Evolutionary conservation across 2,888 invertebrate species (phyloP).

Genomic region (Acanthopleura granulata): DNA sequence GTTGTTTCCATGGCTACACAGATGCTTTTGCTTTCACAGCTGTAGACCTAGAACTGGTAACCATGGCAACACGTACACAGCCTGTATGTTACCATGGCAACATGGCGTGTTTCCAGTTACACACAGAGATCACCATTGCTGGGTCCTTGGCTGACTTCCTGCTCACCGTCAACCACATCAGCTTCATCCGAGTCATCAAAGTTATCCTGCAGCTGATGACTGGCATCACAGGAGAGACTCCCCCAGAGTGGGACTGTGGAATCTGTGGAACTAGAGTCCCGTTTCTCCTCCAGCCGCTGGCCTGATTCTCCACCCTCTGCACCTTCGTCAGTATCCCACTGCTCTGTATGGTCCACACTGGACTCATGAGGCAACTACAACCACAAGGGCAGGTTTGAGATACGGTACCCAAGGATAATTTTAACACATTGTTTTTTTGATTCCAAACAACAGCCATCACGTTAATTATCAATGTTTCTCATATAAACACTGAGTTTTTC

Average conservation of each 20-base stretch:
- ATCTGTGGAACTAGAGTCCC: neutral
- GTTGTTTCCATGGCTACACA: too few relatives aligned
- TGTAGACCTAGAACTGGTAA: too few relatives aligned
- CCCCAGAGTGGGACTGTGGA: neutral
- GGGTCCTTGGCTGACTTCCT: neutral
- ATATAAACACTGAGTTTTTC: too few relatives aligned
- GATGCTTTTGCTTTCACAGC: too few relatives aligned
- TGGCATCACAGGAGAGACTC: neutral
- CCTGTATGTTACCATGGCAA: too few relatives aligned
- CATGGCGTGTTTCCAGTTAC: neutral
- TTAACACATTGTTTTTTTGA: too few relatives aligned
- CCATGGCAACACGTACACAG: too few relatives aligned
- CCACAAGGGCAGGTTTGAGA: too few relatives aligned
- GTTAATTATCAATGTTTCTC: too few relatives aligned
- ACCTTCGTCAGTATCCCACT: neutral
- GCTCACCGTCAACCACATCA: neutral
- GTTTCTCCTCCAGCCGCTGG: neutral
- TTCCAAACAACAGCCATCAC: too few relatives aligned
- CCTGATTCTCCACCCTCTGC: neutral
- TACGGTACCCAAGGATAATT: too few relatives aligned
- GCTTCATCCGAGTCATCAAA: neutral
- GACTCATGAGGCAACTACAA: constrained; percentile 94
- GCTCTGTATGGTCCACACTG: constrained; percentile 71
- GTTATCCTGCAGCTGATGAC: neutral
- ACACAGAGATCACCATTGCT: neutral